A percentile compares a stretch with the other conserved stretches of the same genome.
Evolutionary conservation across 2,113 vertebrate species (phyloP).

Genomic region (Ochotona princeps): DNA sequence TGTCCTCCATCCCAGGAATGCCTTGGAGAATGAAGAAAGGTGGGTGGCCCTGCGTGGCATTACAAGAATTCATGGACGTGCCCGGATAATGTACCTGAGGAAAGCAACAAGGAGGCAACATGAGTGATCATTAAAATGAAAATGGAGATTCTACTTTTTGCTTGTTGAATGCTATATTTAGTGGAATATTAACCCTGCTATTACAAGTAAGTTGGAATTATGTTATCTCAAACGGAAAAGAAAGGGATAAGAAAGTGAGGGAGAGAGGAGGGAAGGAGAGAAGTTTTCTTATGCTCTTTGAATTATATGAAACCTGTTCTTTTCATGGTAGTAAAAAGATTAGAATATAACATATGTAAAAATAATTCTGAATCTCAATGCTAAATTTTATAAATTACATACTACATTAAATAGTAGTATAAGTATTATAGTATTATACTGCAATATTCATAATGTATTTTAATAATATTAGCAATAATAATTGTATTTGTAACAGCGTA

Average conservation of each 20-base stretch:
- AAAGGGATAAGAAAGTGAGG: no score
- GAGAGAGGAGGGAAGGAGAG: no score
- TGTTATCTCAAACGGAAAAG: no score
- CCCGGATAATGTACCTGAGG: neutral
- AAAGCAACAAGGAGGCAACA: neutral
- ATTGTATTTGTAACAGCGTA: no score
- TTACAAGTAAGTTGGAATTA: no score
- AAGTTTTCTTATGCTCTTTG: no score
- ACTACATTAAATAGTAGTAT: no score
- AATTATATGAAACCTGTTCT: no score
- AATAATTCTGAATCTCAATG: neutral
- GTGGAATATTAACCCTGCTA: no score
- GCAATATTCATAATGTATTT: neutral
- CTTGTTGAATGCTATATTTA: no score
- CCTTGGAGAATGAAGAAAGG: conserved; percentile 71
- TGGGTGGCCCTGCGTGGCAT: conserved; percentile 15
- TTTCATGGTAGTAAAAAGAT: neutral
- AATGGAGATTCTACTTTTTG: no score
- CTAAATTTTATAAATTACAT: no score
- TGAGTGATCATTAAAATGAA: neutral
- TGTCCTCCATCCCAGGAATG: conserved; percentile 75
- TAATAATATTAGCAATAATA: neutral
- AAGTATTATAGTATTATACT: neutral
- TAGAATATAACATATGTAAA: neutral
- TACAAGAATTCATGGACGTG: conserved; percentile 47